These are phyloP conservation scores for Hippocampus mohnikei DNA, from an alignment of 2,113 vertebrate genomes.

Conservation along the genomic window DNA sequence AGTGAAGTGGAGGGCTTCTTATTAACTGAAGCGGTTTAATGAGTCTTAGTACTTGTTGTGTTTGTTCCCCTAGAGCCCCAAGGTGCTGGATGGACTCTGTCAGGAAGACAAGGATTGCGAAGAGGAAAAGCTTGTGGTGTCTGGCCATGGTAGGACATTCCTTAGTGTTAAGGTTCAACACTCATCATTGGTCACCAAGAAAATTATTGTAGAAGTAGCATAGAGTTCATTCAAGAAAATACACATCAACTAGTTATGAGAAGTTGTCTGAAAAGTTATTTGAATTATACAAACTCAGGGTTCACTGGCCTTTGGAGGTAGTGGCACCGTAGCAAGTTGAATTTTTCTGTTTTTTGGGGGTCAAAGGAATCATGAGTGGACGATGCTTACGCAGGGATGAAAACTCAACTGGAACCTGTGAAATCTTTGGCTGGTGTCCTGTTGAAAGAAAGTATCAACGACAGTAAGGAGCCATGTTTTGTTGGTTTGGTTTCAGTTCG, in stretches of 20 bases:
- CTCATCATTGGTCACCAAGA: background rate
- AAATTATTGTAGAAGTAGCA: too few relatives aligned
- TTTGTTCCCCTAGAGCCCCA: constrained; percentile 69
- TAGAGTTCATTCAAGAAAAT: background rate
- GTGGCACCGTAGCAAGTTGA: background rate
- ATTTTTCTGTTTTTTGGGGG: constrained; percentile 6
- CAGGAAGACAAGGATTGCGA: constrained; percentile 72
- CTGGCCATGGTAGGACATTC: constrained; percentile 61
- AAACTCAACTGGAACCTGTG: constrained; percentile 78
- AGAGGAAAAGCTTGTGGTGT: constrained; percentile 71
- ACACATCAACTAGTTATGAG: background rate
- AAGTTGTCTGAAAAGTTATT: background rate
- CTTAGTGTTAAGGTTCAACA: background rate
- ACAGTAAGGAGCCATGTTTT: constrained; percentile 43
- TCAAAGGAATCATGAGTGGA: constrained; percentile 82
- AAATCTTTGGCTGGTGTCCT: constrained; percentile 90
- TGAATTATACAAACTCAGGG: background rate
- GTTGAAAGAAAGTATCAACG: constrained; percentile 64
- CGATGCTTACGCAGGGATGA: constrained; percentile 68
- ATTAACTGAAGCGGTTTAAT: too few relatives aligned
- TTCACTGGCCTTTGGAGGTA: background rate
- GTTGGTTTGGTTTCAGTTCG: background rate
- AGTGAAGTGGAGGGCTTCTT: too few relatives aligned
- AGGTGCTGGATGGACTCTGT: constrained; percentile 73
- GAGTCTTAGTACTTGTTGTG: constrained; percentile 22